phyloP scores from a whole-genome alignment of 2,888 invertebrate genomes.

The Sipunculus nudus region DNA sequence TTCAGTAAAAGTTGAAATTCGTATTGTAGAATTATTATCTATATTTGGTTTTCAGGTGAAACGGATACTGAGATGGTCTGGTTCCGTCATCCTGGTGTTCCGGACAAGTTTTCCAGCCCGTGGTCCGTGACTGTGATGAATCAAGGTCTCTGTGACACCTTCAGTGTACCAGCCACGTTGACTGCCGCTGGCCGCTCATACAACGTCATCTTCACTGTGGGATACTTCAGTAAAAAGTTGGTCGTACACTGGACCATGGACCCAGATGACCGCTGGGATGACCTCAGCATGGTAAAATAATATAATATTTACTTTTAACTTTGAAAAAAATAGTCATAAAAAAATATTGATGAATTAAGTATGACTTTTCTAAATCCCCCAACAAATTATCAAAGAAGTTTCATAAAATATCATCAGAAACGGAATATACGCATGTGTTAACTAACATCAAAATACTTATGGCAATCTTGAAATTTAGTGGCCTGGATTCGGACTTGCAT shows the following conservation, averaged over 20 bases:
- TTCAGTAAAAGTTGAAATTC: no score
- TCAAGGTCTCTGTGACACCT: conserved; percentile 43
- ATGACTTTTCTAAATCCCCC: no score
- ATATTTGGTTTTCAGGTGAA: conserved; percentile 29
- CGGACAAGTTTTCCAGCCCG: conserved; percentile 15
- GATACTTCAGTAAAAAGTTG: conserved; percentile 48
- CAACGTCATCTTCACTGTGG: conserved; percentile 46
- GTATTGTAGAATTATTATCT: no score
- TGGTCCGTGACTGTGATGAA: conserved; percentile 47
- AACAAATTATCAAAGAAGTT: no score
- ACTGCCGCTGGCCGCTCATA: conserved; percentile 33
- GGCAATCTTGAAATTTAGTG: no score
- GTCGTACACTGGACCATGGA: conserved; percentile 50
- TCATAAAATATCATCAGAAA: no score
- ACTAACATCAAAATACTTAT: no score
- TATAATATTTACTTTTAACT: neutral
- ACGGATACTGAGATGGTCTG: conserved; percentile 46
- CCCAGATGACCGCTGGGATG: conserved; percentile 16
- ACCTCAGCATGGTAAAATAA: neutral
- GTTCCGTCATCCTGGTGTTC: conserved; percentile 47
- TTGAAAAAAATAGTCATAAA: neutral
- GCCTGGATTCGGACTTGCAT: no score
- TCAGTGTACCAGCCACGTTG: conserved; percentile 36
- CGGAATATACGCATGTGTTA: no score
- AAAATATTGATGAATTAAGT: no score